Conservation (phyloP, 2,113 vertebrate species). For the Donacobius atricapilla region DNA sequence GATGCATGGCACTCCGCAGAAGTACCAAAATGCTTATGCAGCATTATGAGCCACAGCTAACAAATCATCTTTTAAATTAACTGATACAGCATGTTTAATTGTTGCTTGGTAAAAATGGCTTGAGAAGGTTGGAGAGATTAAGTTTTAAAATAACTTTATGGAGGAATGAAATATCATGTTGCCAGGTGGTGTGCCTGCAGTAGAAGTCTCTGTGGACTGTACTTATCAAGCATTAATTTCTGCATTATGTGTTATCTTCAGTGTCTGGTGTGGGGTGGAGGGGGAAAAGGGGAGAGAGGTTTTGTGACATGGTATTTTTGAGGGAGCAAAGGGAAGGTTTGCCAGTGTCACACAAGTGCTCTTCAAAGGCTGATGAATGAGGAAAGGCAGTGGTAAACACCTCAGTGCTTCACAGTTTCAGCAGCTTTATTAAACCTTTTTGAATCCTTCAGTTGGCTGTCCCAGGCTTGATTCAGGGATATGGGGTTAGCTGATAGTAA, state of each 20-base stretch:
- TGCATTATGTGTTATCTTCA: background rate
- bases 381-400: background rate
- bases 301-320: background rate
- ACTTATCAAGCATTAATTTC: background rate
- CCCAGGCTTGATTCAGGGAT: background rate
- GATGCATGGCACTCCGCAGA: background rate
- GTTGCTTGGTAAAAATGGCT: background rate
- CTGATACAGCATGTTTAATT: background rate
- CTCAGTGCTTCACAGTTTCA: background rate
- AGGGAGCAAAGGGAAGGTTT: background rate
- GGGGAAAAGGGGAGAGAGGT: background rate
- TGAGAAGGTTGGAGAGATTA: background rate
- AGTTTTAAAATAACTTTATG: background rate
- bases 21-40: background rate
- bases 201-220: background rate
- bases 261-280: background rate
- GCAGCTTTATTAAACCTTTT: background rate
- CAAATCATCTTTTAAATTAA: background rate
- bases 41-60: background rate
- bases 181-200: background rate
- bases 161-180: background rate
- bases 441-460: background rate
- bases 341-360: background rate
- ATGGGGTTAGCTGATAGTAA: background rate
- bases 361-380: background rate